Evolutionary conservation across 2,888 invertebrate species (phyloP).

Genomic region (Hartigia nigra): DNA sequence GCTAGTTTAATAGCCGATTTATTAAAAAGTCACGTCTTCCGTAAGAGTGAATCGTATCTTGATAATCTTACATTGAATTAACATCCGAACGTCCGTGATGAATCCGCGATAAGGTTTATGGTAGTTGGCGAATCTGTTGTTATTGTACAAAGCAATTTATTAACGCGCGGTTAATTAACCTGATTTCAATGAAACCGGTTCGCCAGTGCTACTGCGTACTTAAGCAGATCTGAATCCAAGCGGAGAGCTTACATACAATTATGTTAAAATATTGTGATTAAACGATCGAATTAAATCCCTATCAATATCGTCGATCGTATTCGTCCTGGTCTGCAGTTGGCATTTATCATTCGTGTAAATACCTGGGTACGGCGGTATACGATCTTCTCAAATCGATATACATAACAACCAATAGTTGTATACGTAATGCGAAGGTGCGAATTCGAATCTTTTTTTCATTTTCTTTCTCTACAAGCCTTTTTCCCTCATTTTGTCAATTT

Average conservation of each 20-base stretch:
- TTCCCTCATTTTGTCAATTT: not conserved
- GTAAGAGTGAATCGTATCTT: not conserved
- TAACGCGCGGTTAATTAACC: conserved; percentile 57
- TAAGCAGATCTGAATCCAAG: conserved; percentile 13
- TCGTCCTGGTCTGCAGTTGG: not conserved
- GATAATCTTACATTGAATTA: not conserved
- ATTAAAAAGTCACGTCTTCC: not conserved
- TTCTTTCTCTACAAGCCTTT: not conserved
- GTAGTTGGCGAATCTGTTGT: not conserved
- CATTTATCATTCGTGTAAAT: not conserved
- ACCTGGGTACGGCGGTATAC: not conserved
- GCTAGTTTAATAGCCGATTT: conserved; percentile 42
- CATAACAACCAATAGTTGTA: not conserved
- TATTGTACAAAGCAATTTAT: conserved; percentile 41
- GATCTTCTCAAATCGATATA: not conserved
- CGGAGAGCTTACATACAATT: conserved; percentile 43
- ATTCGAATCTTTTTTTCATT: not conserved
- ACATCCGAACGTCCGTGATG: not conserved
- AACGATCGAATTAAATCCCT: conserved; percentile 32
- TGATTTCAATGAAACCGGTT: conserved; percentile 57
- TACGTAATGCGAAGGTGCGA: not conserved
- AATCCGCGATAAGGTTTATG: not conserved
- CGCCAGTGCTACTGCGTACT: conserved; percentile 16
- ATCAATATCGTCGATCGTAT: not conserved
- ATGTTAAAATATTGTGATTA: conserved; percentile 49